Base-by-base conservation (phyloP, 2,888 invertebrate species). In the Campoplex nolae region DNA sequence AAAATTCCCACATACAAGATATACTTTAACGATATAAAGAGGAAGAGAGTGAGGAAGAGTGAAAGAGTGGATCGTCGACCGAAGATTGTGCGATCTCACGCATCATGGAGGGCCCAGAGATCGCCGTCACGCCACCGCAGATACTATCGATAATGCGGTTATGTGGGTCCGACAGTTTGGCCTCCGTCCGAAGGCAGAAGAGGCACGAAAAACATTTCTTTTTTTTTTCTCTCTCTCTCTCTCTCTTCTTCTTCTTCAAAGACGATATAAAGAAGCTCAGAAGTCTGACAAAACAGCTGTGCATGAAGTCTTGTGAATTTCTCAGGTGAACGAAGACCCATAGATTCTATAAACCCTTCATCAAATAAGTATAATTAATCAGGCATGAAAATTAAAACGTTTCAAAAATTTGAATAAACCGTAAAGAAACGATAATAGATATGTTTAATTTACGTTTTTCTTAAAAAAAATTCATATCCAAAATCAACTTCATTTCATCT, bases 111-210 rank as follows among this genome's bases (percentile, higher is more conserved):
- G 81, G 84, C 84, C 75, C 81, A 62, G 67, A 82, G 70, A 87
- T 84, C 76, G 84, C 78, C 87, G 84, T 84, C 87, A 87, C 87
- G 87, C 87, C 84, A 87, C 87, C 81, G 65, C 84, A 87, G 87
- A 84, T 87, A 81, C 84, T 87, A 87, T 87, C 87, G 87, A 87
- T 84, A 87, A 87, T 84, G 87, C 81, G 84, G 87, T 87, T 87
- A 77, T 78, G 77, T 81, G 70, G 67, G 68, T 67, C 77, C 75
- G 56, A 58, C 67, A 67, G 54, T 58, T 73, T 68, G 42, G 67
- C 35, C 70, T 75, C 82, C 68, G 58, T 78, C 56, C 42, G 56
- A 58, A 80, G 83, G 67, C 83, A 75, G 54, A 54, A 48, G 65
- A 73, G 79, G 35, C 70, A 76, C 28, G 79, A 65, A 77, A 84